These are phyloP conservation scores for Cepphus grylle DNA, from an alignment of 2,113 vertebrate species.

Conservation along the genomic window DNA sequence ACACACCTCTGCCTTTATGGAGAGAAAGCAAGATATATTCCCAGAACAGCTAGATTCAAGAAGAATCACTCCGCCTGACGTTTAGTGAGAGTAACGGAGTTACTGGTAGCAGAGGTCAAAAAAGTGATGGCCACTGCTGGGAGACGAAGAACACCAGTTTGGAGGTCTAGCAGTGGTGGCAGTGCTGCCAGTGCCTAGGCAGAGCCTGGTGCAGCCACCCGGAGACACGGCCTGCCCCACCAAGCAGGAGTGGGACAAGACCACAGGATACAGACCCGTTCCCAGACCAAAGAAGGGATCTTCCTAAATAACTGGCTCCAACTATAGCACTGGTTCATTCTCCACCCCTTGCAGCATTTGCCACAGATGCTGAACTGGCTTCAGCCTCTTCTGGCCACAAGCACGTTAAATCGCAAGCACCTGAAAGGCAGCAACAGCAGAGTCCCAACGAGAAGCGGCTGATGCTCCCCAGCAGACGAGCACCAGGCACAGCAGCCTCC, in stretches of 20 bases:
- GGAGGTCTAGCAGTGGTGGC: background rate
- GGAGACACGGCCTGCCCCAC: fast-evolving
- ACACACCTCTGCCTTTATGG: fast-evolving
- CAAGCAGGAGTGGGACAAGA: background rate
- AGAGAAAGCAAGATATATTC: fast-evolving
- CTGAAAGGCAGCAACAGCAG: background rate
- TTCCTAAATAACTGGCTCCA: background rate
- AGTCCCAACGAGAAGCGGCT: background rate
- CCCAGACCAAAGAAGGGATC: background rate
- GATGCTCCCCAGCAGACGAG: fast-evolving
- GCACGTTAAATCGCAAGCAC: too few species aligned
- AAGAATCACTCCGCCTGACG: background rate
- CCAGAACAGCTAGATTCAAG: fast-evolving
- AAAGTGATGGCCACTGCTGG: background rate
- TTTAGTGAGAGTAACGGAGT: background rate
- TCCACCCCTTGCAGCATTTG: background rate
- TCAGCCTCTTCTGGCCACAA: background rate
- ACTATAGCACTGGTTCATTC: fast-evolving
- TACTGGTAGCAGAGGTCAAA: background rate
- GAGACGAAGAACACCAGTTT: background rate
- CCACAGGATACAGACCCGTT: fast-evolving
- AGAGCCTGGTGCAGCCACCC: fast-evolving
- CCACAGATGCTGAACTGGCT: background rate
- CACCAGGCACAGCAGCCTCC: too few species aligned
- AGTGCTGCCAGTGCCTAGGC: background rate